Base-by-base conservation (phyloP, 2,888 invertebrate species). In the Neelides folsomi region DNA sequence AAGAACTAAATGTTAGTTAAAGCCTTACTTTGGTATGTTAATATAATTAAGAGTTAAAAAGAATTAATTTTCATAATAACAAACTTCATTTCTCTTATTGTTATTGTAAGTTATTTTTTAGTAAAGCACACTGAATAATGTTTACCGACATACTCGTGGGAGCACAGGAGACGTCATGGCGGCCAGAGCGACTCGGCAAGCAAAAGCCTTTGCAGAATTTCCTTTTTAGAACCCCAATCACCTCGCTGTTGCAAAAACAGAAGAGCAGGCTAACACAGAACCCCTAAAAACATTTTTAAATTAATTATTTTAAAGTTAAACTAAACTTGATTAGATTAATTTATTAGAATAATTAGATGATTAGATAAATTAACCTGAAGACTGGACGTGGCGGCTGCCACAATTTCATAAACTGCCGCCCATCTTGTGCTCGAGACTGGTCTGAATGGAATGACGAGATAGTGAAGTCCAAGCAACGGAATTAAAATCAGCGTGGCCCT, bases 391-490 rank as follows among this genome's bases (percentile, higher is more conserved):
- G 54, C 50, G 12, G 63, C 61, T 40, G 63, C 53, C 12, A 61
- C 57, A 37, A 60, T 48, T 42, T 63, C 63, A 44, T 63, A 63
- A 40, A 57, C 49, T 12, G 53, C 54, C 52, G 57, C 60, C 39
- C 48, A 50, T 8, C 38, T 34, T 2, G 57, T 57, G 34, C 57
- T 63, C 75, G 75, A 47, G 76, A 77, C 60, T 78, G 76, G 93
- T 61, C 86, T 79, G 72, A 89, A 86, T 18, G 89, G 87, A 63
- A 86, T 86, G 57, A 92, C 77, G 66, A 93, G 77, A 71, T 88
- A 93, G 73, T 93, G 92, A 48, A 94, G 76, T 1, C 93, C 94
- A 56, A 94, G 75, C 62, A 94, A 76, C 35, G 94, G 94, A 55
- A 93, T 86, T 67, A 94, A 76, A 62, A 94, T 78, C 66, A 92